Percentiles rank a stretch among this genome's conserved stretches.
phyloP scores from a whole-genome alignment of 2,113 vertebrate species.

The Elaphurus davidianus region DNA sequence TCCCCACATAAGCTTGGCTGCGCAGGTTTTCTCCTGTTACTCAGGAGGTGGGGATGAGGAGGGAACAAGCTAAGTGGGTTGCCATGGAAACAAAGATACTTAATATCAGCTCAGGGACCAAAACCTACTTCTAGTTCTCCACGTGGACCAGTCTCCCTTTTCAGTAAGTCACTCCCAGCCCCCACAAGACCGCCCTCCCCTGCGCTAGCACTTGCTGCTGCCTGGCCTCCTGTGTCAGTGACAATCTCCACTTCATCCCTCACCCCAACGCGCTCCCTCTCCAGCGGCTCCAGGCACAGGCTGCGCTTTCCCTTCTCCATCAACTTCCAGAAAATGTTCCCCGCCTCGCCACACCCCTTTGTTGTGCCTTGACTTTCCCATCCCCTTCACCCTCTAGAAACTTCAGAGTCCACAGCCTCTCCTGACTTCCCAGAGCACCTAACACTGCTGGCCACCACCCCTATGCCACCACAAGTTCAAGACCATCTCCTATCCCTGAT shows the following conservation, averaged over 20 bases:
- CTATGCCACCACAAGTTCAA: not conserved
- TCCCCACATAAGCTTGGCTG: not conserved
- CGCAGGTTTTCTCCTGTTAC: not conserved
- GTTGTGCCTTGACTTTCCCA: not conserved
- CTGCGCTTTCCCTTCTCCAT: not conserved
- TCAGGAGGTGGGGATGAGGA: not conserved
- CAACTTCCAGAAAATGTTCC: not conserved
- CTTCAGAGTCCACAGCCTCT: not conserved
- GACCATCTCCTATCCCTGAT: too few relatives aligned
- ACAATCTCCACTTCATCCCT: not conserved
- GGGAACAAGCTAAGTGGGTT: not conserved
- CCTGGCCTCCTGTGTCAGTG: not conserved
- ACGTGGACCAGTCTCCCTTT: not conserved
- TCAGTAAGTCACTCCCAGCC: not conserved
- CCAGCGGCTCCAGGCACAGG: not conserved
- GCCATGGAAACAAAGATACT: constrained; percentile 20
- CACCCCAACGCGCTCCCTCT: not conserved
- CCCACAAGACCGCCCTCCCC: not conserved
- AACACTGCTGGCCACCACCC: not conserved
- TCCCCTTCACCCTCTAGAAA: not conserved
- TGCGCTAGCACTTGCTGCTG: not conserved
- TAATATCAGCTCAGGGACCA: not conserved
- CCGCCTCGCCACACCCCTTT: not conserved
- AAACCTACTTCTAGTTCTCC: constrained; percentile 3
- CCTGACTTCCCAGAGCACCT: not conserved